Base-by-base conservation (phyloP, 1,140 invertebrate genomes). In the Laupala kohalensis region DNA sequence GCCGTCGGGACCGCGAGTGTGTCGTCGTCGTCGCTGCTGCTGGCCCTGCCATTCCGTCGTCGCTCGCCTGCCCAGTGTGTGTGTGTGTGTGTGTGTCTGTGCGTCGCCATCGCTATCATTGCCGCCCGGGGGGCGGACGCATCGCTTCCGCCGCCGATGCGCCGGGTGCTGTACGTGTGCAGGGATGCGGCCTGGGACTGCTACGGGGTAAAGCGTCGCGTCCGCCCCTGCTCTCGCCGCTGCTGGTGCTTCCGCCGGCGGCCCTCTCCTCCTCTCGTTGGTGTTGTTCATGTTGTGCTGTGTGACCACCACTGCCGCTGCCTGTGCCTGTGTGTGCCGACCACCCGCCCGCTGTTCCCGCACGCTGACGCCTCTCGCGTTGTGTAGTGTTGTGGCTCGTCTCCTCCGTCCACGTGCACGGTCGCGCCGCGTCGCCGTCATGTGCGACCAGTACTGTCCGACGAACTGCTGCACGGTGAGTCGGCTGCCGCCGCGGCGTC, bases 141-240 rank as follows among this genome's bases (percentile, higher is more conserved):
- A 25, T 24, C 28, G 53, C 25, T 25, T 27, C 28, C 6, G 25
- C 28, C 28, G 4, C 68, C 24, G 23, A 70, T 70, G 69, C 5
- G 69, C 12, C 30, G 62, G 12, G 69, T 70, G 69, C 30, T 70
- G 26, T 64, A 25, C 29, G 69, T 23, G 4, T 70, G 69, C 29
- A 70, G 53, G 62, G 62, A 70, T 64, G 69, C 69, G 13, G 69
- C 62, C 27, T 70, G 69, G 69, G 69, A 70, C 62, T 70, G 69
- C 64, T 70, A 70, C 25, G 53, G 53, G 69, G 69, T 70, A 70
- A 70, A 26, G 62, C 25, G 6, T 29, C 27, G 24, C 29, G 1
- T 6, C 25, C 28, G 23, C 13, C 3, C 67, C n/a, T 3, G 66
- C 6, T 15, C 9, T 70, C 62, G 23, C 19, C 23, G 6, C 53